These are phyloP conservation scores for Erebia epiphron DNA, from an alignment of 2,888 invertebrate species.

Conservation along the genomic window DNA sequence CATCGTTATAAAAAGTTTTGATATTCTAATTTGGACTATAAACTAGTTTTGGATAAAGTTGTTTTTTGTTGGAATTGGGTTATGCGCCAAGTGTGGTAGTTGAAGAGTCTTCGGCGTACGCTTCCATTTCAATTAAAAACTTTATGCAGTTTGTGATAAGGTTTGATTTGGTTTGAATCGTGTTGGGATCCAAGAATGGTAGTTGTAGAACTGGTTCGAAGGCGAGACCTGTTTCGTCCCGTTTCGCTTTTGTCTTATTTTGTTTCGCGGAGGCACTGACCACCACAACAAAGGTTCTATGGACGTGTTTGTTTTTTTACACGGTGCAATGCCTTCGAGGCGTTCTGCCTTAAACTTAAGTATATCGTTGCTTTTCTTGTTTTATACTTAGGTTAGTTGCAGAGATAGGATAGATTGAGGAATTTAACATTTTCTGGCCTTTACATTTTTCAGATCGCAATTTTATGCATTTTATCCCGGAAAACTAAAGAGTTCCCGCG, in stretches of 20 bases:
- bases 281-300: constrained; percentile 79
- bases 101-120: constrained; percentile 51
- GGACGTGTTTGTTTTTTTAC: constrained; percentile 64
- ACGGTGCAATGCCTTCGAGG: constrained; percentile 57
- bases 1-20: constrained; percentile 38
- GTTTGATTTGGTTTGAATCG: constrained; percentile 41
- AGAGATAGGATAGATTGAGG: not conserved
- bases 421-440: not conserved
- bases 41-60: constrained; percentile 43
- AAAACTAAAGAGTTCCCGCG: too few relatives aligned
- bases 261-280: constrained; percentile 80
- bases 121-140: constrained; percentile 35
- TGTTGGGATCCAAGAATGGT: constrained; percentile 50
- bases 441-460: too few relatives aligned
- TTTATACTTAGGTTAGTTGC: constrained; percentile 7
- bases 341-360: constrained; percentile 46
- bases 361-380: constrained; percentile 28
- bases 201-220: constrained; percentile 67
- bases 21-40: constrained; percentile 44
- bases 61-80: constrained; percentile 45
- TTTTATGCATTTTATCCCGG: too few relatives aligned
- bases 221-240: constrained; percentile 64
- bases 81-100: constrained; percentile 49
- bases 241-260: constrained; percentile 75
- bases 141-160: constrained; percentile 45